A percentile compares a stretch with the other conserved stretches of the same genome.
phyloP scores from a whole-genome alignment of 1,140 invertebrate genomes.

The Metaphire vulgaris region DNA sequence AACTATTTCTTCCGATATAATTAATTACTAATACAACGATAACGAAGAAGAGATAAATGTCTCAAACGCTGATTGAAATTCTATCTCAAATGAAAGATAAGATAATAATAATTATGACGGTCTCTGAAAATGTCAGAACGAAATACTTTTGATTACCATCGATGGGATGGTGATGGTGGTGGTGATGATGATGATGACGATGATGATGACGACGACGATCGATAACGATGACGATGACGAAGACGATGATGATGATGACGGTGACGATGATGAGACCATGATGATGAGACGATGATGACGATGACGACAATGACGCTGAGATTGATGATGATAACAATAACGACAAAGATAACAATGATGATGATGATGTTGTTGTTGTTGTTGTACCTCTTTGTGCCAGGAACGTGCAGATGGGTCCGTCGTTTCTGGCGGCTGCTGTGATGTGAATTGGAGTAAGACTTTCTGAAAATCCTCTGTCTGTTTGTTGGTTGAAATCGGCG shows the following conservation, averaged over 20 bases:
- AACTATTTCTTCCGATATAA: no score
- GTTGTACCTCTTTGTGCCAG: slow-evolving; percentile 40
- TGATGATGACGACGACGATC: neutral
- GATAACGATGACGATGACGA: neutral
- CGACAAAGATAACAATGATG: neutral
- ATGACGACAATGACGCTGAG: no score
- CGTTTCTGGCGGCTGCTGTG: slow-evolving; percentile 41
- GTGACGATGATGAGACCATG: neutral
- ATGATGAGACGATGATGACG: neutral
- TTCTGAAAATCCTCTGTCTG: slow-evolving; percentile 35
- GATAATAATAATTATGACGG: neutral
- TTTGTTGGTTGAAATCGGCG: slow-evolving; percentile 49
- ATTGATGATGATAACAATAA: neutral
- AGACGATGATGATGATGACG: neutral
- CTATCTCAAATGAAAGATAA: no score
- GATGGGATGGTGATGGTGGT: neutral
- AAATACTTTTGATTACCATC: no score
- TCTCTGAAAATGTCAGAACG: no score
- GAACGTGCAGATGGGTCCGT: slow-evolving; percentile 48
- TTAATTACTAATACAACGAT: no score
- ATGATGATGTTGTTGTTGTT: neutral
- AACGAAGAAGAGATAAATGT: no score
- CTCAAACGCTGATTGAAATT: no score
- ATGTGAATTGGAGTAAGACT: slow-evolving; percentile 46
- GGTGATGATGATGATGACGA: neutral